Percentiles rank a stretch among this genome's conserved stretches.
Conservation (phyloP, 2,797 vertebrate genomes). For the Phalanger gymnotis region DNA sequence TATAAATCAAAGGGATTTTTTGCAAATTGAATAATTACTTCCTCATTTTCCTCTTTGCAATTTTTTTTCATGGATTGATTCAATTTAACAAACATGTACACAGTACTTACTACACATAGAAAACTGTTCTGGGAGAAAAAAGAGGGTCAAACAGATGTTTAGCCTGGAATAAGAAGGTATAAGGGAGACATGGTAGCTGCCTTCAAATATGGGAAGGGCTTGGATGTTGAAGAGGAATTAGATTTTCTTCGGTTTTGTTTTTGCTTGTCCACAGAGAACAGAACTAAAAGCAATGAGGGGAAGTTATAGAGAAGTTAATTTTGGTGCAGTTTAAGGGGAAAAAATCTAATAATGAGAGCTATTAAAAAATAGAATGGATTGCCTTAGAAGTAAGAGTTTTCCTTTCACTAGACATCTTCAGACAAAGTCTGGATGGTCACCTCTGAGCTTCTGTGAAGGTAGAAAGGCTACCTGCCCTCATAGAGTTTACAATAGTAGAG, state of each 20-base stretch:
- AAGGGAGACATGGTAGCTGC: background rate
- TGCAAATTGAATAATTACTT: background rate
- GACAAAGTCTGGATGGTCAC: background rate
- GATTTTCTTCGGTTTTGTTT: background rate
- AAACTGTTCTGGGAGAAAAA: background rate
- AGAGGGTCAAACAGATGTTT: background rate
- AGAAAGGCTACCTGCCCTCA: background rate
- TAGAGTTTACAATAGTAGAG: background rate
- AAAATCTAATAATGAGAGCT: background rate
- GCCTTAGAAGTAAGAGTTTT: background rate
- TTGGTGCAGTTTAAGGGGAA: background rate
- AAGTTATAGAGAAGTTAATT: background rate
- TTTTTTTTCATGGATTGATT: background rate
- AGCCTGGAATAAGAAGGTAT: background rate
- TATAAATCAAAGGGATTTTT: background rate
- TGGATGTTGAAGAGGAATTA: background rate
- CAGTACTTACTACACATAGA: background rate
- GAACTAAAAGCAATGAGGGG: background rate
- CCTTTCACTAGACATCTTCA: background rate
- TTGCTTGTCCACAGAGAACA: background rate
- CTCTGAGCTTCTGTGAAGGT: background rate
- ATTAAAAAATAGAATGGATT: background rate
- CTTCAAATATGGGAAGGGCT: background rate
- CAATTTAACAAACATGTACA: background rate
- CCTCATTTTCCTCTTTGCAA: background rate